Evolutionary conservation across 2,888 invertebrate genomes (phyloP), one percentile per base, ranked within the genome.

Genomic region (Hypomecis punctinalis): DNA sequence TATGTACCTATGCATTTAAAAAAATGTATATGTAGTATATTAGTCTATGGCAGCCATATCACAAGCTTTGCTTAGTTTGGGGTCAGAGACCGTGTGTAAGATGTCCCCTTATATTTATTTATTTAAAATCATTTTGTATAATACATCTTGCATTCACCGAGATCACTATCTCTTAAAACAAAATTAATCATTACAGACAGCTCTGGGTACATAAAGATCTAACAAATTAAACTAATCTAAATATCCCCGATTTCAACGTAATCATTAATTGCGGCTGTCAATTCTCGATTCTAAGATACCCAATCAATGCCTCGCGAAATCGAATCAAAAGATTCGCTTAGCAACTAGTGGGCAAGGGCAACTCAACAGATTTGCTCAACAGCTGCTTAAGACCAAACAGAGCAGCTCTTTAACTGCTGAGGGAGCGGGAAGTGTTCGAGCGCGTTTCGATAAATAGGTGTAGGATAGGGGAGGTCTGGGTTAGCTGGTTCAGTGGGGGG

Each of bases 301-400:
- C 46, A 70, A 77, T 68, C 68, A 68, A 80, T 78, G 65, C 76
- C 77, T 79, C 70, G 71, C 76, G 73, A 81, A 85, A 84, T 83
- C 79, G 80, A 83, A 86, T 82, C 78, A 81, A 76, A 84, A 81
- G 79, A 84, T 80, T 82, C 76, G 82, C 86, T 86, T 89, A 86
- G 90, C 91, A 90, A 90, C 91, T 89, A 86, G 90, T 89, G 88
- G 88, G 84, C 77, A 76, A 79, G 88, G 88, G 84, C 77, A 76
- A 79, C 83, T 88, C 86, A 86, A 87, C 88, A 86, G 88, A 91
- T 90, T 89, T 83, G 76, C 83, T 82, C 82, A 86, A 86, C 89
- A 89, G 89, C 88, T 88, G 89, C 88, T 85, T 76, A 60, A 69
- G 72, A 69, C 85, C 86, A 88, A 73, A 66, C 63, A 72, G 73